These are phyloP conservation scores for Mohoua ochrocephala DNA, from an alignment of 2,113 vertebrate genomes.

Conservation along the genomic window DNA sequence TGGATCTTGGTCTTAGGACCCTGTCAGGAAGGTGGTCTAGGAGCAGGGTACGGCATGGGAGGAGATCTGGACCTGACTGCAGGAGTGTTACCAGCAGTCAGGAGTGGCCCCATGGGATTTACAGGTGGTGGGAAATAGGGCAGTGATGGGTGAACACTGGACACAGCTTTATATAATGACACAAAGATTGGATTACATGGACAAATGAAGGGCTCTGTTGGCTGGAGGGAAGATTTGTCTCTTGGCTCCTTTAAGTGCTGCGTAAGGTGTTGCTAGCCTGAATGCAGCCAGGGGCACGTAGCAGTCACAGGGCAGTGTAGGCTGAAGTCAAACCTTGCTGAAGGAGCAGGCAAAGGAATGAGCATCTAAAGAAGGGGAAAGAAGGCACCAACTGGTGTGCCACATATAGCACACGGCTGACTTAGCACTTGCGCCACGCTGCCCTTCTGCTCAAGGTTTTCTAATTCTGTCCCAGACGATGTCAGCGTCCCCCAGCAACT, in stretches of 20 bases:
- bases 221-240: background rate
- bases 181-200: background rate
- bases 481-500: constrained; percentile 36
- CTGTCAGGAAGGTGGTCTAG: background rate
- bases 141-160: background rate
- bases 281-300: background rate
- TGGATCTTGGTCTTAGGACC: background rate
- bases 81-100: background rate
- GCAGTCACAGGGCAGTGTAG: background rate
- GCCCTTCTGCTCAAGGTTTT: constrained; percentile 62
- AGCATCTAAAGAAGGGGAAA: background rate
- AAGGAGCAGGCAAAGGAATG: background rate
- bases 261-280: background rate
- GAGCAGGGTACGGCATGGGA: background rate
- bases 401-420: constrained; percentile 61
- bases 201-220: background rate
- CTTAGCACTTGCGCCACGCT: constrained; percentile 51
- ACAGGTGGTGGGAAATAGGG: background rate
- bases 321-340: background rate
- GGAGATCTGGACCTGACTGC: background rate
- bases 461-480: constrained; percentile 65
- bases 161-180: background rate
- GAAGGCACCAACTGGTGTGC: constrained; percentile 51
- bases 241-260: background rate
- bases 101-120: background rate